Evolutionary conservation across 2,113 vertebrate genomes (phyloP), one percentile per base, ranked within the genome.

Genomic region (Malurus alboscapulatus): DNA sequence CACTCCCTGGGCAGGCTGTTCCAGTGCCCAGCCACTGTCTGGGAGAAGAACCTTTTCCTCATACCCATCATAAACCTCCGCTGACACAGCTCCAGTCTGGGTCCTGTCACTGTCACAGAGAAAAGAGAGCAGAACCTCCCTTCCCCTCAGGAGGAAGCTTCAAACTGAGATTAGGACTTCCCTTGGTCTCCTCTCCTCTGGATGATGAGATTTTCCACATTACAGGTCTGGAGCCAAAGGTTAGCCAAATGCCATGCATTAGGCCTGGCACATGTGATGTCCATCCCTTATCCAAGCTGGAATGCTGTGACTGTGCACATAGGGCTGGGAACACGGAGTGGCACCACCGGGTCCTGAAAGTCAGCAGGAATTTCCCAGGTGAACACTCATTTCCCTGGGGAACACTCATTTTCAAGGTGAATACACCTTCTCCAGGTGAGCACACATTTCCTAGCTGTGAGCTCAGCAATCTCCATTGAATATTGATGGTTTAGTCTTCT

Each of bases 211-310:
- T 6, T 74, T 76, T 55, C 36, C n/a, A 25, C 1, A 1, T 12
- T 22, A 19, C 7, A 68, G 26, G 5, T 26, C 44, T 68, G 42
- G 34, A 80, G 25, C 59, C 14, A 45, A 71, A 7, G 2, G 1
- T 55, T 81, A n/a, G n/a, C n/a, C n/a, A n/a, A n/a, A n/a, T n/a
- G 57, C n/a, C 32, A 14, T 0, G 0, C 14, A 1, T 45, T 10
- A 44, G 6, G 10, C 22, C 17, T 68, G 53, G n/a, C 10, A 10
- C 1, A 2, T 5, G 18, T 44, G n/a, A 14, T 14, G 47, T 36
- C 7, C 17, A 19, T 4, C 10, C 6, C 25, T 15, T 44, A 18
- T 29, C 22, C 42, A 27, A 27, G 9, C 36, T 50, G 38, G 24
- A 22, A 29, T 42, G 55, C 36, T 42, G 17, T 20, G 20, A 12